Evolutionary conservation across 1,140 invertebrate species (phyloP), one percentile per base, ranked within the genome.

Genomic region (Pinna nobilis): DNA sequence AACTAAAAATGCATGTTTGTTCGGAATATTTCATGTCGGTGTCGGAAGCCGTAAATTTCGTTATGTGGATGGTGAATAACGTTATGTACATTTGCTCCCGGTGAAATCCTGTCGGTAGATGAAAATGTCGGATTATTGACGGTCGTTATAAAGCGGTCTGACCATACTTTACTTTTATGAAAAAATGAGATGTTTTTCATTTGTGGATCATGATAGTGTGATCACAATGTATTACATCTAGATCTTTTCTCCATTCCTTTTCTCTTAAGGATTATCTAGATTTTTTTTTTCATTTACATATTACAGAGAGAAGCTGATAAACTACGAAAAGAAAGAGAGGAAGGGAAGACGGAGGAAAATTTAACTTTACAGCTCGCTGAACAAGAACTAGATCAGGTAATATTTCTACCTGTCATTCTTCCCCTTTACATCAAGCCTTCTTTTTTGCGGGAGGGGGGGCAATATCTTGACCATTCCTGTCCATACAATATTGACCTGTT

Each of bases 351-450:
- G 39, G 83, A 81, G 28, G 79, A 81, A 69, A 82, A 76, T 32
- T 73, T 64, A 25, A 64, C 76, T 20, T 60, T 81, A 37, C 78
- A 78, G 59, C 33, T 81, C 28, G 81, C 79, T 30, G 80, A 85
- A 33, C 78, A 77, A 33, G 84, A 84, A 74, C 37, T 85, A 44
- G 77, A 74, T 33, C 80, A 84, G 76, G 82, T 84, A 33, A 53
- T n/a, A n/a, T n/a, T n/a, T n/a, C n/a, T n/a, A n/a, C n/a, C n/a
- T n/a, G n/a, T n/a, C n/a, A n/a, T n/a, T n/a, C n/a, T n/a, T n/a
- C n/a, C n/a, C n/a, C n/a, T n/a, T n/a, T n/a, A n/a, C n/a, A n/a
- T n/a, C n/a, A n/a, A n/a, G n/a, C n/a, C n/a, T n/a, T n/a, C n/a
- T 20, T 47, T 11, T 9, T 18, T 7, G 7, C 2, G 44, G 44